Evolutionary conservation across 2,888 invertebrate genomes (phyloP).

Genomic region (Tetropium fuscum): DNA sequence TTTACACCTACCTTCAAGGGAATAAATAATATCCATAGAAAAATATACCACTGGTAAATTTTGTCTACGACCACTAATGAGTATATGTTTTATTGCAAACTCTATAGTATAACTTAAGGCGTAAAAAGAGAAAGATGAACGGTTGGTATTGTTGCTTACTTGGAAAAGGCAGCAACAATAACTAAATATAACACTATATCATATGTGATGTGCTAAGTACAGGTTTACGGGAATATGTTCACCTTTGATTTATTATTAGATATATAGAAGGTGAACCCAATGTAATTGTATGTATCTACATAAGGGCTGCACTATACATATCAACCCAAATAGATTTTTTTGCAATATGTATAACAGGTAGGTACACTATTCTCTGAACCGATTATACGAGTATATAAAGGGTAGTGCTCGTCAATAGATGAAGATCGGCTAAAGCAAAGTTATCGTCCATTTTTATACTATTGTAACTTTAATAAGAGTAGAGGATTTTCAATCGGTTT

Average conservation of each 20-base stretch:
- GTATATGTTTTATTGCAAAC: conserved; percentile 1
- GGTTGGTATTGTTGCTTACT: conserved; percentile 1
- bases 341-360: no score
- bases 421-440: no score
- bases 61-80: conserved; percentile 5
- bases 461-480: no score
- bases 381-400: no score
- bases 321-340: no score
- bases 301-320: no score
- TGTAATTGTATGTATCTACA: conserved; percentile 40
- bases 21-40: no score
- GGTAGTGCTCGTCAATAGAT: no score
- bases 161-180: conserved; percentile 55
- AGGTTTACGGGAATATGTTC: conserved; percentile 37
- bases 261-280: conserved; percentile 43
- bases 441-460: no score
- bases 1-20: conserved; percentile 51
- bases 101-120: not conserved
- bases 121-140: conserved; percentile 19
- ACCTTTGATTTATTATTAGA: conserved; percentile 48
- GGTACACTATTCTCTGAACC: no score
- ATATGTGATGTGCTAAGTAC: conserved; percentile 63
- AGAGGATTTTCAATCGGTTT: no score
- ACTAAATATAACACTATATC: conserved; percentile 62
- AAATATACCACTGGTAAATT: conserved; percentile 27